Base-by-base conservation (phyloP, 1,140 invertebrate species). In the Lerema accius region DNA sequence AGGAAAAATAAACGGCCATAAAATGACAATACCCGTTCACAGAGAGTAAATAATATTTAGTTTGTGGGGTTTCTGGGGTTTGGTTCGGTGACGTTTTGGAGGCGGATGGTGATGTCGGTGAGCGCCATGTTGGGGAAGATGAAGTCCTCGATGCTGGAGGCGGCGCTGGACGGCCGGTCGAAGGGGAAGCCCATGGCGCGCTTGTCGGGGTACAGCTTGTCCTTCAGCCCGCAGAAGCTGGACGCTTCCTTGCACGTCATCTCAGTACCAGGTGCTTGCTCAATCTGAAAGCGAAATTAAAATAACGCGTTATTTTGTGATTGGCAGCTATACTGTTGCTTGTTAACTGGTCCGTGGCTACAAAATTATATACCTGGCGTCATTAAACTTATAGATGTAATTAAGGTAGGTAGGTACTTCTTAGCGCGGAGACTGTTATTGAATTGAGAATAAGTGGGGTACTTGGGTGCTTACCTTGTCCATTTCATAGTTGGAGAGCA, bases 401-500 rank as follows among this genome's bases (percentile, higher is more conserved):
- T n/a, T n/a, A n/a, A n/a, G n/a, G n/a, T n/a, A n/a, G n/a, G n/a
- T n/a, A n/a, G n/a, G n/a, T n/a, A n/a, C n/a, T n/a, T n/a, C n/a
- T n/a, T n/a, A n/a, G n/a, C n/a, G n/a, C n/a, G n/a, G n/a, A n/a
- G n/a, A n/a, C n/a, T n/a, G n/a, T n/a, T n/a, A n/a, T n/a, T n/a
- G n/a, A n/a, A n/a, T n/a, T n/a, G n/a, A n/a, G n/a, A n/a, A n/a
- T n/a, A n/a, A n/a, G n/a, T n/a, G n/a, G n/a, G n/a, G n/a, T n/a
- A n/a, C n/a, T n/a, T n/a, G n/a, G n/a, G n/a, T 11, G 82, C 86
- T 92, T 75, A 95, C 94, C 79, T 83, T 91, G 74, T 97, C 96
- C 23, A 93, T 86, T 9, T 93, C 92, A 67, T 94, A 95, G 86
- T 97, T 94, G 11, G 96, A 96, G 6, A 97, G 92, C 95, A 97